Evolutionary conservation across 2,797 vertebrate genomes (phyloP), one percentile per base, ranked within the genome.

Genomic region (Allobates femoralis): DNA sequence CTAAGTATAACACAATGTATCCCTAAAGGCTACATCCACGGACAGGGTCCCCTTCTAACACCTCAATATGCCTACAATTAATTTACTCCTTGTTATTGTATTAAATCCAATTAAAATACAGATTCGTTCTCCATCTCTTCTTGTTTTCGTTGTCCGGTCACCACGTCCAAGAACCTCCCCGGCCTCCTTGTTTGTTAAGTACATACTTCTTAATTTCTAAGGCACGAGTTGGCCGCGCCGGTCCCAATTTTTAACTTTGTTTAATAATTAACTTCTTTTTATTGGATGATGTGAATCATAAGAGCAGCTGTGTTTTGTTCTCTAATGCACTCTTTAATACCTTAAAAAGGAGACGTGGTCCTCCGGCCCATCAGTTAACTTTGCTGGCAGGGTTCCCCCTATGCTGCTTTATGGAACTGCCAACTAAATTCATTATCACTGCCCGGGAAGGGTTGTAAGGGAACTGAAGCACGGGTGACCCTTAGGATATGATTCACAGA

Each of bases 251-350:
- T 85, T 81, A 75, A 88, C 86, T 88, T 88, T 88, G 86, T 88
- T 88, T 88, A 88, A 88, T 85, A 85, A 85, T 85, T 88, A 83
- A 81, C 82, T 80, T 88, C 77, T 88, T 85, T 85, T 85, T 81
- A 85, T 85, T 88, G 82, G 86, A 88, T 80, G 83, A 81, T 58
- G 60, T 83, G 15, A 50, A 85, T 46, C 83, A 85, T 80, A 81
- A 81, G 77, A 81, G 86, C 83, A 88, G 86, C 86, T 88, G 86
- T 76, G 86, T 81, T 85, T 81, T 81, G 83, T 88, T 85, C 81
- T 85, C 83, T 76, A 88, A 85, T 88, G 69, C 69, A 80, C 82
- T 69, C 82, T 81, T 81, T 88, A 88, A 88, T 81, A 85, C 86
- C 86, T 88, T 88, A 85, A 88, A 88, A 88, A 88, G 86, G 86